Percentiles rank a stretch among this genome's conserved stretches.
These are phyloP conservation scores for Narcine bancroftii DNA, from an alignment of 2,113 vertebrate species.

Conservation along the genomic window DNA sequence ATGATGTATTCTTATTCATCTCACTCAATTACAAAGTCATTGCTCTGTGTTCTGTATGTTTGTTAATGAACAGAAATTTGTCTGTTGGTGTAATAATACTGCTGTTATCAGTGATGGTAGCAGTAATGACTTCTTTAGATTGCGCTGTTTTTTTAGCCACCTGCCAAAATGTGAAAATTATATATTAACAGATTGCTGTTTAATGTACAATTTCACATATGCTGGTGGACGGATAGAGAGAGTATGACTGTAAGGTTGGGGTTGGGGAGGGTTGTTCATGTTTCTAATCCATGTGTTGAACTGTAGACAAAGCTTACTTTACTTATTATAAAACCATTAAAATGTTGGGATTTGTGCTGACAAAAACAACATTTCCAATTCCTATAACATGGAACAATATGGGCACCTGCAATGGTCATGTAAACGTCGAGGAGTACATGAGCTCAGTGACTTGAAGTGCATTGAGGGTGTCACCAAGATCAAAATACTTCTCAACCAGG, in stretches of 20 bases:
- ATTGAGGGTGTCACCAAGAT: no score
- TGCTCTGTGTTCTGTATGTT: constrained; percentile 64
- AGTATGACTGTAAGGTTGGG: neutral
- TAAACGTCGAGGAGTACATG: no score
- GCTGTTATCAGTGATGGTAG: constrained; percentile 10
- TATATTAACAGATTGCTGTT: constrained; percentile 32
- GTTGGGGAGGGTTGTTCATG: neutral
- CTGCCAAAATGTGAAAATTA: constrained; percentile 37
- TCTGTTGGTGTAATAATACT: constrained; percentile 33
- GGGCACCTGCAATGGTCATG: no score
- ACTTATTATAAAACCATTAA: neutral
- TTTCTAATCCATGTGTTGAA: neutral
- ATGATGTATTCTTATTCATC: constrained; percentile 79
- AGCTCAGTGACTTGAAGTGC: no score
- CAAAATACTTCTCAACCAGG: no score
- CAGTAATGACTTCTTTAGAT: constrained; percentile 36
- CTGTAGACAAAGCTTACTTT: neutral
- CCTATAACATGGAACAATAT: no score
- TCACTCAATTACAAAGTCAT: constrained; percentile 76
- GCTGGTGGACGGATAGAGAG: neutral
- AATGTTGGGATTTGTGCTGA: neutral
- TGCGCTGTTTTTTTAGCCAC: constrained; percentile 18
- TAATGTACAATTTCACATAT: constrained; percentile 24
- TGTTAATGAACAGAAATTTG: constrained; percentile 58
- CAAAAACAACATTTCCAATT: no score